Base-by-base conservation (phyloP, 2,113 vertebrate genomes). In the Oncorhynchus masou region DNA sequence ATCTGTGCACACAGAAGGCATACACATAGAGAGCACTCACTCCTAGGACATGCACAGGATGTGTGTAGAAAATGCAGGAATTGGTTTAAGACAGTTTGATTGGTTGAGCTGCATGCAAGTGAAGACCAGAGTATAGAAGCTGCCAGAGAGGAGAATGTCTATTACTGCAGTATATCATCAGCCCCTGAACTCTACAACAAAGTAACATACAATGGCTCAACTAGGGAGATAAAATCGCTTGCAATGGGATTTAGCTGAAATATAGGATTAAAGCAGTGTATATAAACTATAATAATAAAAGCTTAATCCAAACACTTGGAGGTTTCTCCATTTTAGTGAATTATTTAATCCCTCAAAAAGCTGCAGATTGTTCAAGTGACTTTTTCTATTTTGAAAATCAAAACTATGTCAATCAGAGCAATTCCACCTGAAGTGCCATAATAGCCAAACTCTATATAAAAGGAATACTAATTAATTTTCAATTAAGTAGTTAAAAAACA, bases 1-100 rank as follows among this genome's bases (percentile, higher is more conserved):
- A 77, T 82, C 48, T 87, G 87, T 90, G 88, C 86, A 96, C 96
- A 96, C 96, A 96, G 89, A 93, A 92, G 92, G 94, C 92, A 95
- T 84, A 91, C 39, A 91, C 94, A 97, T 87, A 93, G 90, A 94
- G 91, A 94, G 90, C 85, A 78, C 13, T 7, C 91, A 92, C 88
- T 90, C 92, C 90, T 67, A 84, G 86, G 85, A 84, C 93, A 94
- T 94, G 93, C 93, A 94, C 84, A 89, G 85, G 87, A 87, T 79
- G 87, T 89, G 90, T 90, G 84, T 88, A 84, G 87, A 90, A 79
- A 91, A 91, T 92, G 91, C 86, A 91, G 73, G 84, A 85, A 80
- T 83, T 84, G 82, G 67, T 76, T 87, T 77, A 88, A 85, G 83
- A 78, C 89, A 85, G 81, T 88, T 80, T 85, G 79, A 45, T 80